Evolutionary conservation across 2,113 vertebrate genomes (phyloP).

Genomic region (Cebidichthys violaceus): DNA sequence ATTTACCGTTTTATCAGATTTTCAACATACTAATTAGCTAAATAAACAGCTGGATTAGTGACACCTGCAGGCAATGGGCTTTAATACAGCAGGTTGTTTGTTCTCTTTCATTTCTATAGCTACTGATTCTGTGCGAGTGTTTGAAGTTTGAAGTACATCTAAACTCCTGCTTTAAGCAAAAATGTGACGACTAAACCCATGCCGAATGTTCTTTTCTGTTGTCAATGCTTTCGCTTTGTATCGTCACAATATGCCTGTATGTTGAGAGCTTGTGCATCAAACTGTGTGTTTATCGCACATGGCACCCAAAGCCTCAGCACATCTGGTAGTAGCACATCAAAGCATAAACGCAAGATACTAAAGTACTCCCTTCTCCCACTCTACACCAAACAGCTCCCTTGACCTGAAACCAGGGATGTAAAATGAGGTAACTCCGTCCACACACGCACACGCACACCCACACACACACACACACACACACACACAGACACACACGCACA

Average conservation of each 20-base stretch:
- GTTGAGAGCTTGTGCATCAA: background rate
- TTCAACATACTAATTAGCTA: background rate
- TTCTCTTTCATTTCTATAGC: background rate
- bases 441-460: conserved; percentile 13
- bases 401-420: conserved; percentile 32
- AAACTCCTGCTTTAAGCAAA: background rate
- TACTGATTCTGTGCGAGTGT: background rate
- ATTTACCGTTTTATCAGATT: background rate
- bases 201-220: background rate
- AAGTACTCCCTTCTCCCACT: conserved; percentile 28
- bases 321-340: conserved; percentile 32
- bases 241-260: background rate
- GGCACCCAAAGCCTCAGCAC: background rate
- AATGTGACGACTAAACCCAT: background rate
- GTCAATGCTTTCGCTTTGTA: background rate
- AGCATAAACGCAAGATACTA: conserved; percentile 27
- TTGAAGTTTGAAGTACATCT: background rate
- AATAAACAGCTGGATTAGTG: background rate
- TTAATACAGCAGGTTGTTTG: background rate
- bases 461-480: conserved; percentile 17
- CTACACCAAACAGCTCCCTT: conserved; percentile 11
- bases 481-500: conserved; percentile 26
- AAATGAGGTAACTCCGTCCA: conserved; percentile 11
- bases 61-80: conserved; percentile 2
- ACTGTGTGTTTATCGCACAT: background rate